Conservation (phyloP, 2,797 vertebrate genomes). For the Phataginus tricuspis region DNA sequence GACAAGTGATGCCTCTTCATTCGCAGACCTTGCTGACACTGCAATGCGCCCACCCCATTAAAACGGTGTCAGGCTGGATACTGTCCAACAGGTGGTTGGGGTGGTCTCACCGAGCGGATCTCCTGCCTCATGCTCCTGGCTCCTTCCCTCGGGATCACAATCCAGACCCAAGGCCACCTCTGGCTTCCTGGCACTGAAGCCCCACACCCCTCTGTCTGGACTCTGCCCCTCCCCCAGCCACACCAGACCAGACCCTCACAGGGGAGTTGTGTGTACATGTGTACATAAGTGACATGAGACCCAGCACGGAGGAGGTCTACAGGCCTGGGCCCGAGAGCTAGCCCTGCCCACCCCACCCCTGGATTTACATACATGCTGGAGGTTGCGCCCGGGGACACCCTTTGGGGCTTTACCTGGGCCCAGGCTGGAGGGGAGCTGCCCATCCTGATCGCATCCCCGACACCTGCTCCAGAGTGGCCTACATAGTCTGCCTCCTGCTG, state of each 20-base stretch:
- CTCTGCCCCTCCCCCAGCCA: not conserved
- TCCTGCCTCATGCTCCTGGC: not conserved
- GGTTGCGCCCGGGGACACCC: not conserved
- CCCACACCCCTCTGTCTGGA: not conserved
- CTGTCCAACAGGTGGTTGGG: not conserved
- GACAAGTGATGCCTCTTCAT: not conserved
- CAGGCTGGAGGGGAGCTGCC: not conserved
- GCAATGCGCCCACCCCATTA: not conserved
- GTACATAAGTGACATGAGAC: not conserved
- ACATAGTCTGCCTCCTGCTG: not conserved
- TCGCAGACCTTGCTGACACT: not conserved
- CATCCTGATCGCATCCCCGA: accelerated
- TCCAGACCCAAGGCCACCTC: not conserved
- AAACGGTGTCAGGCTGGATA: not conserved
- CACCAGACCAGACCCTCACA: not conserved
- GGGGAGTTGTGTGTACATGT: too few relatives aligned
- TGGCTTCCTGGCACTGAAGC: not conserved
- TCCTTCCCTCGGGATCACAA: not conserved
- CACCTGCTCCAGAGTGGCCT: not conserved
- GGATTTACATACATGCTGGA: not conserved
- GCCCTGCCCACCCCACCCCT: accelerated
- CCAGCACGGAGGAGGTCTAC: not conserved
- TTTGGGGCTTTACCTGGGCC: not conserved
- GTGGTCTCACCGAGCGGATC: not conserved
- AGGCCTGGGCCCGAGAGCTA: not conserved